Evolutionary conservation across 2,113 vertebrate genomes (phyloP), one percentile per base, ranked within the genome.

Genomic region (Lycaon pictus): DNA sequence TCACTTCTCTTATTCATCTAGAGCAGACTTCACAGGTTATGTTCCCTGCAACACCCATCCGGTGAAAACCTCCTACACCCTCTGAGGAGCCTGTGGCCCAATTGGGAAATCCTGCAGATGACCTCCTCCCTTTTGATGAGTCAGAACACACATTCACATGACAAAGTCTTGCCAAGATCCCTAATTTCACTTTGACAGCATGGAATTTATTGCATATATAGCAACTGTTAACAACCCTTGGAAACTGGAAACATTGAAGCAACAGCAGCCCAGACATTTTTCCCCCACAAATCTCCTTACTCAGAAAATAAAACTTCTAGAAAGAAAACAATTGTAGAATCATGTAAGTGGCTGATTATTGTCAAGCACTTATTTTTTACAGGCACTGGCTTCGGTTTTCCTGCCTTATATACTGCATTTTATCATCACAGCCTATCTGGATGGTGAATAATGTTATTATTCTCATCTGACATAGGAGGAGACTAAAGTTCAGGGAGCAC

Each of bases 21-120:
- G 2, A 74, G 1, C 17, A 9, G 1, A 25, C n/a, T 79, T 53
- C 7, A 3, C 20, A 3, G 0, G 0, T 23, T 12, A 0, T 27
- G 19, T 43, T 82, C 62, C 35, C n/a, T 62, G 22, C 7, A 62
- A 29, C 19, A 29, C 6, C 3, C 9, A 22, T 48, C 72, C 0
- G 0, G 37, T 15, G 23, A 51, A 43, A 51, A 51, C 3, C 43
- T 58, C 56, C 51, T 27, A 1, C 25, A 53, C 2, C 53, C 84
- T 20, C 35, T 51, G 17, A 37, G 5, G 12, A 79, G 79, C 11
- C 20, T 12, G 0, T 15, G 43, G 11, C 63, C 79, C 69, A 53
- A 81, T 8, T 79, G 2, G 7, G 48, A 88, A 89, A 62, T 55
- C 29, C 56, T 25, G 37, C 67, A 62, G 35, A 76, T 67, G 67